Conservation (phyloP, 2,797 vertebrate genomes). For the Sternarchorhynchus goeldii region DNA sequence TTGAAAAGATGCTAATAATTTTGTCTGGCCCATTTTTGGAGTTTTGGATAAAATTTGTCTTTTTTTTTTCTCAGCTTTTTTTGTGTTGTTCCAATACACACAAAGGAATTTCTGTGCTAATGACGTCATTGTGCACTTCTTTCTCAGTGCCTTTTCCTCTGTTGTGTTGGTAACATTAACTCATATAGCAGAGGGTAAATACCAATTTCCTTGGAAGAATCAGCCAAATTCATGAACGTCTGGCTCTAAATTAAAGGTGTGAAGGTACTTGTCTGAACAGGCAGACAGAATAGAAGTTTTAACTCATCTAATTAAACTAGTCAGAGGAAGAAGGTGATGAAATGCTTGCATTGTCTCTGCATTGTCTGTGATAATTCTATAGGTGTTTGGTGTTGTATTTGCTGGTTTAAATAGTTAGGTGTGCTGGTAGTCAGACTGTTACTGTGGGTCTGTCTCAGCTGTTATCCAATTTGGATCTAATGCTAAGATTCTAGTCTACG, state of each 20-base stretch:
- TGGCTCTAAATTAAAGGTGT: not conserved
- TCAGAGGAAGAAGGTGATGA: too few relatives aligned
- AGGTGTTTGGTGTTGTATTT: constrained; percentile 6
- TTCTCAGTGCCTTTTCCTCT: constrained; percentile 11
- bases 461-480: not conserved
- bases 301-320: too few relatives aligned
- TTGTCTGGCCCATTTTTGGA: too few relatives aligned
- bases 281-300: too few relatives aligned
- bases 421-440: not conserved
- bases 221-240: constrained; percentile 6
- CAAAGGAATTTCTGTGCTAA: not conserved
- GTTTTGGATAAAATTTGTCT: too few relatives aligned
- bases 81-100: constrained; percentile 32
- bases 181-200: constrained; percentile 16
- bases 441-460: not conserved
- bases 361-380: too few relatives aligned
- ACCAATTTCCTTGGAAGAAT: constrained; percentile 21
- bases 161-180: constrained; percentile 46
- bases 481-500: too few relatives aligned
- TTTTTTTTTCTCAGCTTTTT: constrained; percentile 11
- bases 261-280: not conserved
- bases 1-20: too few relatives aligned
- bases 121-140: constrained; percentile 9
- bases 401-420: not conserved
- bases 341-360: too few relatives aligned